Evolutionary conservation across 1,140 invertebrate genomes (phyloP), one percentile per base, ranked within the genome.

Genomic region (Drosophila parabipectinata): DNA sequence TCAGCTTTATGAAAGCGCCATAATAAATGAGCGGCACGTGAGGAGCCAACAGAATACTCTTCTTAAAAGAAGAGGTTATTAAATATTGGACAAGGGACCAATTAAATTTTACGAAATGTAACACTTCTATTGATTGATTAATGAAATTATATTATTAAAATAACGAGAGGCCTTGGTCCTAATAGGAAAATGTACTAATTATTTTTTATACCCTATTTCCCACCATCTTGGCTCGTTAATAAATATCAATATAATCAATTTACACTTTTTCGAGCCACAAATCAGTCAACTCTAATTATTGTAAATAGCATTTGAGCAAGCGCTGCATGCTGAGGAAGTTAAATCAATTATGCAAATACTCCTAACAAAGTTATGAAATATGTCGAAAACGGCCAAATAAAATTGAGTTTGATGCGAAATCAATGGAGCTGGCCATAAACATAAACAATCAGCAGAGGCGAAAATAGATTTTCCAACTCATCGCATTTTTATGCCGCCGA

Each of bases 381-480:
- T 56, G 63, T 75, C 55, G 60, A 51, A 75, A 60, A 57, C 41
- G 39, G 18, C 34, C 32, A 41, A 56, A 69, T 69, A 48, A 71
- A 48, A 69, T 62, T 18, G 32, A 74, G 37, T 59, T 54, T 32
- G 39, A 79, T 79, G 53, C 26, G 60, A 80, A 87, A 76, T 82
- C 78, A 87, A 87, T 87, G 77, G 66, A 52, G 44, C 57, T 45
- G 48, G 32, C 73, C 30, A 78, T 78, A 87, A 87, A 78, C 37
- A 82, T 84, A 85, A 84, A 77, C 81, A 85, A 77, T 85, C 63
- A 85, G 48, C 55, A 57, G 69, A 66, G 58, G 55, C 57, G 78
- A 87, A 75, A 81, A 81, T 85, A 81, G 78, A 81, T 85, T 87
- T 82, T 78, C 69, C 82, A 66, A 58, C 51, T 82, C 78, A 85